Base-by-base conservation (phyloP, 2,888 invertebrate genomes). In the Meghimatium bilineatum region DNA sequence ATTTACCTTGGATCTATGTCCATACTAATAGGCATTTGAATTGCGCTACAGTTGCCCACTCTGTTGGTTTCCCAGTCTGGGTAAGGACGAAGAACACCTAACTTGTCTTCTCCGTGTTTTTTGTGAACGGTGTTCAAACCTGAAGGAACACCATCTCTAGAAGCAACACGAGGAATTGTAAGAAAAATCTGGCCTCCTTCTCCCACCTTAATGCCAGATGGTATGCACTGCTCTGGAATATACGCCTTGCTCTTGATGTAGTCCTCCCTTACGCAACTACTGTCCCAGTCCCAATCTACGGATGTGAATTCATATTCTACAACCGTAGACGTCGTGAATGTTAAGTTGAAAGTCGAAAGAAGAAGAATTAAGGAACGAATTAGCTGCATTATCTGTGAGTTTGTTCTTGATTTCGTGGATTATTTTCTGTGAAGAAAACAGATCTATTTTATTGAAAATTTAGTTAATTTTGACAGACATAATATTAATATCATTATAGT, bases 11-110 rank as follows among this genome's bases (percentile, higher is more conserved):
- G 91, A 80, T 90, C 90, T 14, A 91, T 87, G 77, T 89, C 90
- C 87, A 91, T 90, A 78, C 89, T 89, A 80, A 90, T 90, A 8
- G 89, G 89, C 79, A 88, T 88, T 80, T 91, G 91, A n/a, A 91
- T 85, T 3, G 88, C 89, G 32, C 84, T 81, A 78, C 91, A 91
- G 81, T 89, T 86, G 0, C 90, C 91, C 44, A 89, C 76, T 26
- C 82, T 86, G 82, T 91, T 90, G 87, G 86, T 87, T 10, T 82
- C 82, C 90, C 90, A 91, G 71, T 85, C 87, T 6, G 90, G 90
- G 60, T 87, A 91, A 0, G 91, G 90, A 36, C 87, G 86, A 6
- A 90, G 87, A 23, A 88, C 3, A n/a, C 38, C 60, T 3, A 14
- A 32, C n/a, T 56, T 56, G 12, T 60, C 36, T 0, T n/a, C 56